These are phyloP conservation scores for Meloidogyne chitwoodi DNA, from an alignment of 1,140 invertebrate genomes.

Conservation along the genomic window DNA sequence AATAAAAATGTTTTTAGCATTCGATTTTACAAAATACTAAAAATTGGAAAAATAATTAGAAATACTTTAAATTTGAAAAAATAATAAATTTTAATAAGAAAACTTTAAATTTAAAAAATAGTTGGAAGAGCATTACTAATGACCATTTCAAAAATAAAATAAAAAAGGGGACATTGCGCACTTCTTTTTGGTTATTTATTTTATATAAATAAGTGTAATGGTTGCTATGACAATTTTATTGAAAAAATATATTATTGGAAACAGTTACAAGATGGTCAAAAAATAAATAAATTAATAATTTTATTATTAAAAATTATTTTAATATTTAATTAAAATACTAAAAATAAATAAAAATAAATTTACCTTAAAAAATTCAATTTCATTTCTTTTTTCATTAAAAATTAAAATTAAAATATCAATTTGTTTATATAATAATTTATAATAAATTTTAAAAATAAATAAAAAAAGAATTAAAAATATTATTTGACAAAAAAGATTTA, in stretches of 20 bases:
- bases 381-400: background rate
- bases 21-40: background rate
- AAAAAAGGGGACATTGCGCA: background rate
- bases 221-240: background rate
- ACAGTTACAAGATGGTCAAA: background rate
- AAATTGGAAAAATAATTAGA: background rate
- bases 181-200: background rate
- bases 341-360: background rate
- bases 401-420: background rate
- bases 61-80: background rate
- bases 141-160: background rate
- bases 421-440: background rate
- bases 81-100: background rate
- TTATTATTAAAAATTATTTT: background rate
- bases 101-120: background rate
- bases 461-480: background rate
- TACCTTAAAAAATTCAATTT: background rate
- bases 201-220: background rate
- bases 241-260: background rate
- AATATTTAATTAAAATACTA: background rate
- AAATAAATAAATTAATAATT: background rate
- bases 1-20: slow-evolving; percentile 66
- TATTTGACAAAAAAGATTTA: background rate
- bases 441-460: background rate
- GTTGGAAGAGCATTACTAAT: background rate